Evolutionary conservation across 2,888 invertebrate species (phyloP).

Genomic region (Abrostola triplasia): DNA sequence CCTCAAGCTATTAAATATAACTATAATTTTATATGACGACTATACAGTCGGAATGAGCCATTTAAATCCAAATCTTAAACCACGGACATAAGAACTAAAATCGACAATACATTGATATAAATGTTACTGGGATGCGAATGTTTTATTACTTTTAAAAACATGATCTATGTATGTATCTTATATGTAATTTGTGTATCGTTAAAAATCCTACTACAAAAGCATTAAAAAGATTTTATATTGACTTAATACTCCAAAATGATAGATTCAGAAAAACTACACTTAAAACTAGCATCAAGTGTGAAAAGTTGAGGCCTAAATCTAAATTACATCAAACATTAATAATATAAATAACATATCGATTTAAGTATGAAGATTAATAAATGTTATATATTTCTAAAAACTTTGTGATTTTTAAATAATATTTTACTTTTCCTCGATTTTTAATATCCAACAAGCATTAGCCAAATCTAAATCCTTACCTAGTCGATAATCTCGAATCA

Average conservation of each 20-base stretch:
- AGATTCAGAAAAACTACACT: conserved; percentile 37
- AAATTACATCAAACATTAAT: conserved; percentile 46
- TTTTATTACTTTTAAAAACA: conserved; percentile 21
- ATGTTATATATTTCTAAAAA: conserved; percentile 38
- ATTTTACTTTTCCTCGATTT: conserved; percentile 16
- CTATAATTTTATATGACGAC: neutral
- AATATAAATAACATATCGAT: conserved; percentile 50
- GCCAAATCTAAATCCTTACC: conserved; percentile 25
- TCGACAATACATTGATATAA: neutral
- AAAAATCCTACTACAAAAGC: conserved; percentile 31
- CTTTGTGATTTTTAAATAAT: conserved; percentile 37
- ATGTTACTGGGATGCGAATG: conserved; percentile 24
- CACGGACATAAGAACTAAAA: conserved; percentile 7
- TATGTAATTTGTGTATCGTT: conserved; percentile 24
- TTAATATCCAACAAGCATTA: conserved; percentile 24
- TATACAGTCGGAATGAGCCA: neutral
- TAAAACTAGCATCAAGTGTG: conserved; percentile 43
- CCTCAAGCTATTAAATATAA: neutral
- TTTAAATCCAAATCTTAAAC: conserved; percentile 12
- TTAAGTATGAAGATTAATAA: conserved; percentile 54
- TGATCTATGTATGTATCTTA: conserved; percentile 18
- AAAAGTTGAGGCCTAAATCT: conserved; percentile 50
- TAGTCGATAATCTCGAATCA: conserved; percentile 46
- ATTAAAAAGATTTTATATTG: conserved; percentile 17
- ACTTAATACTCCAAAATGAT: conserved; percentile 35